Evolutionary conservation across 2,888 invertebrate species (phyloP).

Genomic region (Cactoblastis cactorum): DNA sequence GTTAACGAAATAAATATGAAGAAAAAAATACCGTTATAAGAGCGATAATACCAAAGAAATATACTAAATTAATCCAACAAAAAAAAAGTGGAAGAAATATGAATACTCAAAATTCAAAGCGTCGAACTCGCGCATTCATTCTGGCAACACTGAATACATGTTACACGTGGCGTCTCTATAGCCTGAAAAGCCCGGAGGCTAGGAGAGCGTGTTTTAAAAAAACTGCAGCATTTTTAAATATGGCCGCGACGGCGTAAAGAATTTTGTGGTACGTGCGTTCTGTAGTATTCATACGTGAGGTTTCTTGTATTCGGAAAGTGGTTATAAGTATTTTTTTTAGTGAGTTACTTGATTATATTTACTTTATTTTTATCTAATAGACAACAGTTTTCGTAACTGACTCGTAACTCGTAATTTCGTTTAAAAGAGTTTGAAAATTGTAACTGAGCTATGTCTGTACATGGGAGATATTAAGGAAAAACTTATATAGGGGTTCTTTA

Average conservation of each 20-base stretch:
- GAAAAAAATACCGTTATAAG: not conserved
- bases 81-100: not conserved
- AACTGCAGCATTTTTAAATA: slow-evolving; percentile 9
- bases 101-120: slow-evolving; percentile 16
- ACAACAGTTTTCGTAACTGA: too few species aligned
- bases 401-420: too few species aligned
- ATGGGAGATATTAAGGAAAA: too few species aligned
- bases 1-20: not conserved
- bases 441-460: too few species aligned
- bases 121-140: slow-evolving; percentile 2
- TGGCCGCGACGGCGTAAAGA: not conserved
- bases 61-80: not conserved
- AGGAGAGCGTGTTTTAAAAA: slow-evolving; percentile 11
- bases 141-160: slow-evolving; percentile 16
- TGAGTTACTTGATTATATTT: too few species aligned
- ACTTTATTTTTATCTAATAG: too few species aligned
- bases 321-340: not conserved
- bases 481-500: too few species aligned
- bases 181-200: slow-evolving; percentile 17
- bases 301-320: not conserved
- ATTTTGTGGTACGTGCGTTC: slow-evolving; percentile 5
- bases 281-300: slow-evolving; percentile 9
- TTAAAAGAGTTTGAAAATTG: too few species aligned
- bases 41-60: not conserved
- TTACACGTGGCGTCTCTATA: slow-evolving; percentile 20